A percentile compares a stretch with the other conserved stretches of the same genome.
Evolutionary conservation across 2,113 vertebrate species (phyloP).

Genomic region (Loxodonta africana): DNA sequence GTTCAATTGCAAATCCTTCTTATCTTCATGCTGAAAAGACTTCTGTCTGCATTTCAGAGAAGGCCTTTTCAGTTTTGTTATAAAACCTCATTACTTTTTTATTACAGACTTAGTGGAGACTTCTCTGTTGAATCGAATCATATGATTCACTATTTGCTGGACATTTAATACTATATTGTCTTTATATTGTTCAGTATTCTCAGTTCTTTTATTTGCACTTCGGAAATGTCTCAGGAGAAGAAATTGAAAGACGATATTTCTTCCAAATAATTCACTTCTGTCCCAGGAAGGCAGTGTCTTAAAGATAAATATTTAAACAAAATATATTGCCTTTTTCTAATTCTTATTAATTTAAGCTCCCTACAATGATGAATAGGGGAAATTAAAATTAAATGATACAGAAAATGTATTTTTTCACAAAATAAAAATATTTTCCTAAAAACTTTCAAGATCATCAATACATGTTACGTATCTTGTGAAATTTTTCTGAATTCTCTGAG

Average conservation of each 20-base stretch:
- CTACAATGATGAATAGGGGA: neutral
- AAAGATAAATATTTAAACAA: conserved; percentile 85
- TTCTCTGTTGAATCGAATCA: conserved; percentile 86
- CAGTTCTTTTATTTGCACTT: conserved; percentile 86
- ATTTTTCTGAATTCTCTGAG: neutral
- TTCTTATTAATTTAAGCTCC: conserved; percentile 41
- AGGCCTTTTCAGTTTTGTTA: conserved; percentile 83
- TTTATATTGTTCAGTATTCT: conserved; percentile 84
- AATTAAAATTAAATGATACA: conserved; percentile 45
- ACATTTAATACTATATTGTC: conserved; percentile 87
- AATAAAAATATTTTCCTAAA: neutral
- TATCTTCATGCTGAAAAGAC: conserved; percentile 79
- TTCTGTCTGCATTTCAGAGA: conserved; percentile 79
- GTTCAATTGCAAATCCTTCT: conserved; percentile 68
- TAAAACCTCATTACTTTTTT: conserved; percentile 88
- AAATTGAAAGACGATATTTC: conserved; percentile 85
- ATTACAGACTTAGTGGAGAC: conserved; percentile 89
- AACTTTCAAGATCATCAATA: neutral
- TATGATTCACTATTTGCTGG: conserved; percentile 86
- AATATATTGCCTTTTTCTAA: conserved; percentile 59
- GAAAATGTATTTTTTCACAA: conserved; percentile 35
- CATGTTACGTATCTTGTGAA: neutral
- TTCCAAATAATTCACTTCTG: conserved; percentile 80
- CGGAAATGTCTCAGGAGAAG: conserved; percentile 85
- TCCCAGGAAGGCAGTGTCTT: conserved; percentile 80